Conservation (phyloP, 2,888 invertebrate species). For the Seira musarum region DNA sequence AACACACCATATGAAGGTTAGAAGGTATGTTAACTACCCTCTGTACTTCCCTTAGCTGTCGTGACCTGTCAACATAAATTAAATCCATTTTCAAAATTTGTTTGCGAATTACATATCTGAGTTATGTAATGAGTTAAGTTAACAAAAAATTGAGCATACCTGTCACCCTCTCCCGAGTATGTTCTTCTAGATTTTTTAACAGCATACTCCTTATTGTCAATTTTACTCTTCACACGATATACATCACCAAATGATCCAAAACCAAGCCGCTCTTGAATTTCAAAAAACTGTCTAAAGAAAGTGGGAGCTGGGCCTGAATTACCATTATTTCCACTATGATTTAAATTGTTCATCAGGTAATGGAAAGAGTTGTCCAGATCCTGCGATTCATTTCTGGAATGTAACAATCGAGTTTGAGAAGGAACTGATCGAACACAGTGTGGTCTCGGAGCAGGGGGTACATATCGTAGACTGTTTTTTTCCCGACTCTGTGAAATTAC, state of each 20-base stretch:
- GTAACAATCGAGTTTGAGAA: conserved; percentile 62
- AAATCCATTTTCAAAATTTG: neutral
- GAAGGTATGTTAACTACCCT: conserved; percentile 80
- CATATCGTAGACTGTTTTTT: conserved; percentile 58
- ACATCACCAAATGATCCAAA: conserved; percentile 85
- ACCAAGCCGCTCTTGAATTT: conserved; percentile 78
- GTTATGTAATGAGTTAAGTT: neutral
- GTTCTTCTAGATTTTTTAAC: conserved; percentile 80
- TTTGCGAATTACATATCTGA: neutral
- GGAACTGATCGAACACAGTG: conserved; percentile 66
- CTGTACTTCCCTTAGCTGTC: conserved; percentile 79
- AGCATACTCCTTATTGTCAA: conserved; percentile 80
- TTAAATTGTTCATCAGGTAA: conserved; percentile 55
- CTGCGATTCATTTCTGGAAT: conserved; percentile 64
- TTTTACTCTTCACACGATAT: conserved; percentile 78
- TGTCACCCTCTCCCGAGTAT: conserved; percentile 77
- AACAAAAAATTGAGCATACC: conserved; percentile 71
- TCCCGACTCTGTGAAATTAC: conserved; percentile 63
- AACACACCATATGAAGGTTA: conserved; percentile 80
- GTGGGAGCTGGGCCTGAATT: conserved; percentile 69
- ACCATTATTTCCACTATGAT: neutral
- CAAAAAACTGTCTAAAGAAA: conserved; percentile 81
- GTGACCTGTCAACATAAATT: conserved; percentile 72
- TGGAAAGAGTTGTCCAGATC: conserved; percentile 67
- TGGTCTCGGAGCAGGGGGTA: conserved; percentile 68